These are phyloP conservation scores for Mungos mungo DNA, from an alignment of 2,113 vertebrate species.

Conservation along the genomic window DNA sequence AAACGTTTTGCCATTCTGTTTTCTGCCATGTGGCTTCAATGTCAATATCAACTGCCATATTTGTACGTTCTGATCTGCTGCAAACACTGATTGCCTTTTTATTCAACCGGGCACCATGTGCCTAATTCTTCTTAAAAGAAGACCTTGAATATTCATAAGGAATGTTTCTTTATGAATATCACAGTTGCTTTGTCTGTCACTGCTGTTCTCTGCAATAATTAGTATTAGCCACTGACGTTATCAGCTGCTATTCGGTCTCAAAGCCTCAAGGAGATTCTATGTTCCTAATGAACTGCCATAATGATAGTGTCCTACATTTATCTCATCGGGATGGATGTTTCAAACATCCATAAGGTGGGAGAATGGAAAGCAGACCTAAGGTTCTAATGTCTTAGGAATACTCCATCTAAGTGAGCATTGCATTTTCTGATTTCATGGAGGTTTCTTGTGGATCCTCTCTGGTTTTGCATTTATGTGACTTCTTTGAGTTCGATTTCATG, in stretches of 20 bases:
- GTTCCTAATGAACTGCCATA: background rate
- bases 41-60: background rate
- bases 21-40: background rate
- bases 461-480: background rate
- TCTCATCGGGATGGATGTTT: background rate
- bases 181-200: constrained; percentile 62
- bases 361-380: background rate
- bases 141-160: constrained; percentile 68
- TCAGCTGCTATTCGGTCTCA: background rate
- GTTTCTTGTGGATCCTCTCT: background rate
- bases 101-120: constrained; percentile 4
- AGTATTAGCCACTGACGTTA: constrained; percentile 48
- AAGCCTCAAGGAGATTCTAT: background rate
- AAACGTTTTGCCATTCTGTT: background rate
- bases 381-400: background rate
- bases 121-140: constrained; percentile 47
- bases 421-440: background rate
- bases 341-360: background rate
- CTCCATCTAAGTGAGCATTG: background rate
- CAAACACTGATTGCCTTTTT: constrained; percentile 31
- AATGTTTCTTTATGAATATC: constrained; percentile 43
- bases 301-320: background rate
- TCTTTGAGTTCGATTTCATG: background rate
- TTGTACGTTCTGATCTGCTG: background rate
- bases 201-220: constrained; percentile 49